A percentile compares a stretch with the other conserved stretches of the same genome.
Evolutionary conservation across 2,113 vertebrate genomes (phyloP).

Genomic region (Chaetodon trifascialis): DNA sequence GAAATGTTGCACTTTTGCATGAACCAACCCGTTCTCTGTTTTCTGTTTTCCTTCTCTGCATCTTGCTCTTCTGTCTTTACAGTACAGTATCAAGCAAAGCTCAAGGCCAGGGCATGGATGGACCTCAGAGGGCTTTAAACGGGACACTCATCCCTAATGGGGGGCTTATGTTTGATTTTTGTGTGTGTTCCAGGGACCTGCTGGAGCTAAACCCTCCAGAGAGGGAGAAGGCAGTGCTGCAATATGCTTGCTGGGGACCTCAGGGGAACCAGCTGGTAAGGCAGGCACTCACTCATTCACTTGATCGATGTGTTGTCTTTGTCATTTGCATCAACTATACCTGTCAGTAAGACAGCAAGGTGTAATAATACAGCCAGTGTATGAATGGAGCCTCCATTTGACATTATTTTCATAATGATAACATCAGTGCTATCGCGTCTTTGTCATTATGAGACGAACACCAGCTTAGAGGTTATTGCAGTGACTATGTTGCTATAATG

Average conservation of each 20-base stretch:
- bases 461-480: slow-evolving; percentile 27
- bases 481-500: slow-evolving; percentile 25
- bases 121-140: slow-evolving; percentile 57
- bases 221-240: slow-evolving; percentile 70
- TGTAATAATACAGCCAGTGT: not conserved
- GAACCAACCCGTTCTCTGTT: slow-evolving; percentile 65
- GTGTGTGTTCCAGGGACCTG: slow-evolving; percentile 82
- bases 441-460: slow-evolving; percentile 28
- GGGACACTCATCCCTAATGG: slow-evolving; percentile 2
- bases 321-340: slow-evolving; percentile 1
- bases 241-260: slow-evolving; percentile 86
- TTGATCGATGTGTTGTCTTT: slow-evolving; percentile 8
- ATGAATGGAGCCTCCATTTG: slow-evolving; percentile 12
- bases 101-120: slow-evolving; percentile 60
- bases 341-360: not conserved
- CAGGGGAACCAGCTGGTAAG: slow-evolving; percentile 87
- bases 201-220: slow-evolving; percentile 77
- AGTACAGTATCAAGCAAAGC: slow-evolving; percentile 30
- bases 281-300: not conserved
- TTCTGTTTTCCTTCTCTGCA: slow-evolving; percentile 70
- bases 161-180: slow-evolving; percentile 55
- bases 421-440: not conserved
- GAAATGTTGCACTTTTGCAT: slow-evolving; percentile 75
- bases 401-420: slow-evolving; percentile 22
- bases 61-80: slow-evolving; percentile 70